phyloP scores from a whole-genome alignment of 2,888 invertebrate genomes.

The Eupithecia subumbrata region DNA sequence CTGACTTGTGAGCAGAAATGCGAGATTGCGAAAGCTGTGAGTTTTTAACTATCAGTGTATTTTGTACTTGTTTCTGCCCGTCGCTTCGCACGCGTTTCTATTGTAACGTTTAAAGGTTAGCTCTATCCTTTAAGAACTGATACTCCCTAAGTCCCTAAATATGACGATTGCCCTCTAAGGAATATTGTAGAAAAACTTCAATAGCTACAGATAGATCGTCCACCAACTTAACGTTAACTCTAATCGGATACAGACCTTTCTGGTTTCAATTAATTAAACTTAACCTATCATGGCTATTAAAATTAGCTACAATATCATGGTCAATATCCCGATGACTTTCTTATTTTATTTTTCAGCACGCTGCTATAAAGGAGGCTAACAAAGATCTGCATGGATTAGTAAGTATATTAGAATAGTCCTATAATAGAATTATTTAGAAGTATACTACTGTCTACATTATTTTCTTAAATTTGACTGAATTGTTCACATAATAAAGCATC shows the following conservation, averaged over 20 bases:
- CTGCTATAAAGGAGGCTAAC: slow-evolving; percentile 73
- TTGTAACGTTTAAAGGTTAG: neutral
- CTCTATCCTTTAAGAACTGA: neutral
- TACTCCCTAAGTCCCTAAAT: neutral
- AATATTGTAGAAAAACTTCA: neutral
- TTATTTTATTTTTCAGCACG: slow-evolving; percentile 65
- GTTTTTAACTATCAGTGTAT: slow-evolving; percentile 41
- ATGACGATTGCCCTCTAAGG: neutral
- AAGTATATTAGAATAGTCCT: slow-evolving; percentile 42
- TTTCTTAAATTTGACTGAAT: too few relatives aligned
- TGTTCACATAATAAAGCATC: too few relatives aligned
- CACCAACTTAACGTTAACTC: neutral
- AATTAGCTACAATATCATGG: neutral
- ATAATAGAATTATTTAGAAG: too few relatives aligned
- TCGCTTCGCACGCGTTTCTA: neutral
- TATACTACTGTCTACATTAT: too few relatives aligned
- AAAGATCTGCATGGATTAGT: slow-evolving; percentile 76
- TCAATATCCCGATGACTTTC: neutral
- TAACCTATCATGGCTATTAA: neutral
- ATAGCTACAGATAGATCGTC: neutral
- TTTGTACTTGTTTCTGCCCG: neutral
- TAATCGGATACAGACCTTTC: neutral
- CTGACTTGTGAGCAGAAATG: slow-evolving; percentile 72
- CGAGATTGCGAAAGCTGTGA: slow-evolving; percentile 74
- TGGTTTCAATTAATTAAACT: neutral